Evolutionary conservation across 2,113 vertebrate species (phyloP), one percentile per base, ranked within the genome.

Genomic region (Turdus rufiventris): DNA sequence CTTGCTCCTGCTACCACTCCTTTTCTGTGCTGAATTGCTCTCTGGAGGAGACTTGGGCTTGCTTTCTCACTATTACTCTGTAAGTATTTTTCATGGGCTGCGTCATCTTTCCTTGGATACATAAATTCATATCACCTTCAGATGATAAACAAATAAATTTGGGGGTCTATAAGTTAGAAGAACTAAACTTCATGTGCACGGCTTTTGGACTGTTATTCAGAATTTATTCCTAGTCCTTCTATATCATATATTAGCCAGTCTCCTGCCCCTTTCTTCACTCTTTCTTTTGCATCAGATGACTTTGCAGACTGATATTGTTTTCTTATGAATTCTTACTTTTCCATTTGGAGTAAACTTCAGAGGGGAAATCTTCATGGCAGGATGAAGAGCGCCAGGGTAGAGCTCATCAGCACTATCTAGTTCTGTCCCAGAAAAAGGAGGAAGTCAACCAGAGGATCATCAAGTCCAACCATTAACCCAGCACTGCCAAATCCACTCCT

Each of bases 151-250:
- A 12, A 94, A 47, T 38, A 36, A 62, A 54, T 51, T 36, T 12
- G 2, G 6, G 6, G 3, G 2, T 33, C 43, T 63, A 1, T 1
- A 1, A 43, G 21, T 62, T 47, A 58, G 47, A 84, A 66, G 47
- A 71, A 17, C 18, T 34, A 65, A 85, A 18, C 2, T 65, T 45
- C 15, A 45, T 42, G 33, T 68, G 14, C 10, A 29, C 24, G 23
- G n/a, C 5, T 85, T 81, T 79, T n/a, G 29, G n/a, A n/a, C 10
- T n/a, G 13, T 5, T 29, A 43, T 51, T 21, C 48, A 61, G 31
- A 91, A 70, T 61, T 48, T 80, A 48, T 29, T 86, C 12, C 42
- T 53, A 29, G 13, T 54, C 18, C 89, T 83, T 80, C 67, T 62
- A 5, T 29, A 33, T 43, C 13, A 68, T 48, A 29, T 7, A 6